Percentiles rank a stretch among this genome's conserved stretches.
Conservation (phyloP, 2,888 invertebrate species). For the Pegoplata infirma region DNA sequence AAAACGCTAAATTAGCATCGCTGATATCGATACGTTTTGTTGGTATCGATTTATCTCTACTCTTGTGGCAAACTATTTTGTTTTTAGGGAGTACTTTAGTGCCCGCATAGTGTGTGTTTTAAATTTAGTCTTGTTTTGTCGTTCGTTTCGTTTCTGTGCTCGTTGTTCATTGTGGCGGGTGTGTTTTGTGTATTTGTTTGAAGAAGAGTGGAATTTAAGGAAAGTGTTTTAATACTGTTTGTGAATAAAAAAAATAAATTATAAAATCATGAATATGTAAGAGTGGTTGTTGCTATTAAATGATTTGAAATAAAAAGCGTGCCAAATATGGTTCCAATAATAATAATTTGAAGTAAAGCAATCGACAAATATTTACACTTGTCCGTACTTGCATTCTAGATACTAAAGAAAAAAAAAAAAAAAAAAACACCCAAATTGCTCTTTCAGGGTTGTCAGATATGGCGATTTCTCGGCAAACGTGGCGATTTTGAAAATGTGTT, state of each 20-base stretch:
- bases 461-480: no score
- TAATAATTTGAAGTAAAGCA: no score
- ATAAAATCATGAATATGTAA: no score
- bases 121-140: constrained; percentile 53
- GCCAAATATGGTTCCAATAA: no score
- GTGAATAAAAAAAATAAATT: constrained; percentile 23
- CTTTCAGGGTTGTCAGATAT: no score
- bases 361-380: background rate
- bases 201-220: constrained; percentile 42
- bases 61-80: constrained; percentile 44
- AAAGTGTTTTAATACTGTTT: constrained; percentile 40
- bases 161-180: constrained; percentile 54
- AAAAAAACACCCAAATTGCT: no score
- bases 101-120: constrained; percentile 44
- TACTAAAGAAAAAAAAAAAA: no score
- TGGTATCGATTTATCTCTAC: background rate
- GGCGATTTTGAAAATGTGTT: no score
- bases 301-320: background rate
- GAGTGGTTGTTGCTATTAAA: background rate
- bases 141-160: constrained; percentile 55
- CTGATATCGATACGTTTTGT: constrained; percentile 3
- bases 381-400: background rate
- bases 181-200: constrained; percentile 34
- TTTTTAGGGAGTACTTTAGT: constrained; percentile 48
- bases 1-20: no score